Percentiles rank a stretch among this genome's conserved stretches.
Conservation (phyloP, 2,797 vertebrate genomes). For the Nyctalus aviator region DNA sequence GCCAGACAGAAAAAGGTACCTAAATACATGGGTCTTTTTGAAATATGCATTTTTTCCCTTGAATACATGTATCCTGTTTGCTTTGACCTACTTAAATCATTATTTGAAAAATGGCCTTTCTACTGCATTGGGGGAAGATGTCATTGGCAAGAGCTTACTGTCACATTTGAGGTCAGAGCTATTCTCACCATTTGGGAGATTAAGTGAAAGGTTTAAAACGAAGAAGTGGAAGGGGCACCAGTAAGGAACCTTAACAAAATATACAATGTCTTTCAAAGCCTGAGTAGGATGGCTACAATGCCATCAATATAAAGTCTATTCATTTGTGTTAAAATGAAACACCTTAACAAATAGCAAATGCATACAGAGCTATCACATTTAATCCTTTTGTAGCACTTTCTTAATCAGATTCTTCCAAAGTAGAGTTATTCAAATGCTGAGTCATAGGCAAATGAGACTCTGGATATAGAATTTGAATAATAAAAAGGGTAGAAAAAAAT, state of each 20-base stretch:
- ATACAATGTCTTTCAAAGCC: neutral
- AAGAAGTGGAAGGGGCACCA: neutral
- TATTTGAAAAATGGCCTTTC: conserved; percentile 77
- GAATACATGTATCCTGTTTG: neutral
- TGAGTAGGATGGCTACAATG: neutral
- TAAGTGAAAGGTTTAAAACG: neutral
- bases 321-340: neutral
- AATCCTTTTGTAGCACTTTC: neutral
- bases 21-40: neutral
- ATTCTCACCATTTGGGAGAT: neutral
- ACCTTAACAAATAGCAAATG: neutral
- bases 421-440: conserved; percentile 5
- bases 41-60: neutral
- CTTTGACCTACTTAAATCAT: conserved; percentile 71
- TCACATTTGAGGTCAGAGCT: conserved; percentile 69
- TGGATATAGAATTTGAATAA: neutral
- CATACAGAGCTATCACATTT: neutral
- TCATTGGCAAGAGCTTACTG: conserved; percentile 68
- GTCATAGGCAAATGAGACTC: neutral
- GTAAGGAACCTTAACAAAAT: neutral
- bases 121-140: conserved; percentile 58
- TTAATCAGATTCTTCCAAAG: neutral
- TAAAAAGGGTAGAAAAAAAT: neutral
- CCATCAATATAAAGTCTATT: neutral
- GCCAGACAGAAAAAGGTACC: neutral